Evolutionary conservation across 2,113 vertebrate genomes (phyloP).

Genomic region (Argyrosomus japonicus): DNA sequence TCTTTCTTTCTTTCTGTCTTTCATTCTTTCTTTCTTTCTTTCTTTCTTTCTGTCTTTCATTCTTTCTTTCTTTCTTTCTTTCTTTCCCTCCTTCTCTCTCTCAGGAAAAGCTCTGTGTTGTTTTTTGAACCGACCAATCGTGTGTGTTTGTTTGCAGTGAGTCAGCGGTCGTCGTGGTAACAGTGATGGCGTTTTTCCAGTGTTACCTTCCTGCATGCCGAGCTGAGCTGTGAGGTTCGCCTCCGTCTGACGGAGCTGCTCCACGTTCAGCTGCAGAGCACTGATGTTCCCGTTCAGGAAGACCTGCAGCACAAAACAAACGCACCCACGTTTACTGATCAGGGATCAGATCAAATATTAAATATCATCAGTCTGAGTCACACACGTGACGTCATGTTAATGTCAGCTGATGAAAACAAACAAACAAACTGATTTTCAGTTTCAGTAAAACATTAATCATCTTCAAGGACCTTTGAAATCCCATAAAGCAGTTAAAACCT

Average conservation of each 20-base stretch:
- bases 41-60: no score
- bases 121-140: constrained; percentile 31
- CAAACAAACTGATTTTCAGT: no score
- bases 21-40: no score
- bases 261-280: constrained; percentile 56
- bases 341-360: no score
- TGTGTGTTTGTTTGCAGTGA: constrained; percentile 73
- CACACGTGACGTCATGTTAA: no score
- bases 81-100: constrained; percentile 6
- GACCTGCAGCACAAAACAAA: constrained; percentile 61
- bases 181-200: constrained; percentile 75
- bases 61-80: no score
- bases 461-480: no score
- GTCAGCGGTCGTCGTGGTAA: constrained; percentile 70
- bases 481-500: no score
- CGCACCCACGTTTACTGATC: background rate
- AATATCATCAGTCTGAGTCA: no score
- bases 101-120: background rate
- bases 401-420: no score
- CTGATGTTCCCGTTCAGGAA: constrained; percentile 72
- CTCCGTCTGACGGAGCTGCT: constrained; percentile 57
- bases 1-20: no score
- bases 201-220: constrained; percentile 72
- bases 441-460: no score
- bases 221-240: constrained; percentile 74